Conservation (phyloP, 2,888 invertebrate species). For the Scotopteryx bipunctaria region DNA sequence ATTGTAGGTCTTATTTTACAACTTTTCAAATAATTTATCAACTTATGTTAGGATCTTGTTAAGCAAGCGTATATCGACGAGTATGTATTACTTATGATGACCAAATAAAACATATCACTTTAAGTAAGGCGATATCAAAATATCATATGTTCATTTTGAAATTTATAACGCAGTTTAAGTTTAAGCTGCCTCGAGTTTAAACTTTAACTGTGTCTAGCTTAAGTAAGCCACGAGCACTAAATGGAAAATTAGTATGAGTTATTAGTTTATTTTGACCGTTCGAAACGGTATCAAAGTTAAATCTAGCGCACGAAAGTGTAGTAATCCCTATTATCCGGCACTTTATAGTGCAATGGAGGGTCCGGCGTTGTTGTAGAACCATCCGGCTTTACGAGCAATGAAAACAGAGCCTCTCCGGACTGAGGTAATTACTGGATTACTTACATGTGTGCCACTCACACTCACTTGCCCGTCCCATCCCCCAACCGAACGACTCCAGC, state of each 20-base stretch:
- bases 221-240: conserved; percentile 7
- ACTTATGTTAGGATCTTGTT: too few relatives aligned
- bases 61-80: too few relatives aligned
- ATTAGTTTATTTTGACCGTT: conserved; percentile 41
- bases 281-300: conserved; percentile 57
- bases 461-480: conserved; percentile 22
- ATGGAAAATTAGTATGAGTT: conserved; percentile 30
- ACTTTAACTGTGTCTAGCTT: conserved; percentile 4
- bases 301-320: conserved; percentile 62
- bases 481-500: conserved; percentile 11
- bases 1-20: too few relatives aligned
- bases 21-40: too few relatives aligned
- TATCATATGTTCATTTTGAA: neutral
- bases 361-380: conserved; percentile 66
- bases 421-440: conserved; percentile 76
- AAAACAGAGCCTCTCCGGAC: conserved; percentile 68
- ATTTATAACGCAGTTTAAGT: neutral
- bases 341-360: conserved; percentile 73
- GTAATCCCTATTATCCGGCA: conserved; percentile 77
- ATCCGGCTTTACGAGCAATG: conserved; percentile 77
- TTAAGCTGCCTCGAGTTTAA: conserved; percentile 2
- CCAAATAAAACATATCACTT: too few relatives aligned
- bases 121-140: neutral
- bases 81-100: too few relatives aligned
- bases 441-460: conserved; percentile 54